Conservation (phyloP, 1,140 invertebrate species). For the Trissolcus basalis region DNA sequence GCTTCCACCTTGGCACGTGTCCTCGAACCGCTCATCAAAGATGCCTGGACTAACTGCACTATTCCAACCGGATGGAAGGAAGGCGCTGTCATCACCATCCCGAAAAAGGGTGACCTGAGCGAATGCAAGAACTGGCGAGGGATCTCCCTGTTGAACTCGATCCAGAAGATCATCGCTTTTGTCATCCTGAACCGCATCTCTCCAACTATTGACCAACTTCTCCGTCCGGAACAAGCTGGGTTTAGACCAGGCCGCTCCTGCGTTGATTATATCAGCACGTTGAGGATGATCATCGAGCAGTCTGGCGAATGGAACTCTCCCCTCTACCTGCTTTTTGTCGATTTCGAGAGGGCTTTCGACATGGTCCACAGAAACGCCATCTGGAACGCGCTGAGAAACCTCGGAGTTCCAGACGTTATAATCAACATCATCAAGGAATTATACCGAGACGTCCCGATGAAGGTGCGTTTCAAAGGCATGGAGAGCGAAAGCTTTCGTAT, state of each 20-base stretch:
- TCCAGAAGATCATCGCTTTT: slow-evolving; percentile 24
- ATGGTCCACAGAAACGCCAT: slow-evolving; percentile 1
- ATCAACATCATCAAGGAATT: slow-evolving; percentile 12
- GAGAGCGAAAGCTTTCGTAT: slow-evolving; percentile 11
- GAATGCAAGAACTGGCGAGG: slow-evolving; percentile 29
- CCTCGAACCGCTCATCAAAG: slow-evolving; percentile 2
- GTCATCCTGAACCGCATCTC: slow-evolving; percentile 10
- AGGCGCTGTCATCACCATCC: slow-evolving; percentile 3
- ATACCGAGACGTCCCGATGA: slow-evolving; percentile 13
- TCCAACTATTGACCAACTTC: slow-evolving; percentile 10
- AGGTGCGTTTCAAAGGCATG: slow-evolving; percentile 9
- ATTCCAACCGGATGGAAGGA: slow-evolving; percentile 10
- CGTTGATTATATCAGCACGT: slow-evolving; percentile 28
- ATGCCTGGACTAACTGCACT: neutral
- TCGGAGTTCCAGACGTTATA: slow-evolving; percentile 1
- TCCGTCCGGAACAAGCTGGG: slow-evolving; percentile 28
- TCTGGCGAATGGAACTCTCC: slow-evolving; percentile 21
- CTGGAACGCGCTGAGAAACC: slow-evolving; percentile 3
- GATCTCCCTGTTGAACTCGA: slow-evolving; percentile 20
- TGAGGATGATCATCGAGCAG: slow-evolving; percentile 28
- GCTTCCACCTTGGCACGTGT: neutral
- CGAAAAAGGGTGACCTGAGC: slow-evolving; percentile 19
- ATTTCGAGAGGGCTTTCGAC: slow-evolving; percentile 20
- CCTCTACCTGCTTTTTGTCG: slow-evolving; percentile 18
- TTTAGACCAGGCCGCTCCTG: slow-evolving; percentile 24